These are phyloP conservation scores for Dromococcyx pavoninus DNA, from an alignment of 2,797 vertebrate genomes.

Conservation along the genomic window DNA sequence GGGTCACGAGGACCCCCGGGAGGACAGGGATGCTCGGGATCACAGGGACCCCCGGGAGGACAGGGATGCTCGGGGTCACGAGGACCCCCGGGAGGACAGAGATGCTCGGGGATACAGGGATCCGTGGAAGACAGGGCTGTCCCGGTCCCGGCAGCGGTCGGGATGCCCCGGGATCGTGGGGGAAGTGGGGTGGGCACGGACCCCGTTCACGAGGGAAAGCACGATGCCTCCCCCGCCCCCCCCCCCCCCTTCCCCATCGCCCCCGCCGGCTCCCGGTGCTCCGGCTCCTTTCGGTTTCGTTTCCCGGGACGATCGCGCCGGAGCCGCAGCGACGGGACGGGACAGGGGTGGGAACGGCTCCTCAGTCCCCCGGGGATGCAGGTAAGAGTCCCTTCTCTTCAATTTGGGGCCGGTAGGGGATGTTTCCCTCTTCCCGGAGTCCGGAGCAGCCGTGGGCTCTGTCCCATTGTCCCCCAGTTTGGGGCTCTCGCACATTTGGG, in stretches of 20 bases:
- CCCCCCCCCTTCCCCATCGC: too few species aligned
- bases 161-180: background rate
- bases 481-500: background rate
- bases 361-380: conserved; percentile 47
- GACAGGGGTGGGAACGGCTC: background rate
- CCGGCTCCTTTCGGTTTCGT: conserved; percentile 87
- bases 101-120: too few species aligned
- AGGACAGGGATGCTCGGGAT: too few species aligned
- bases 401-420: background rate
- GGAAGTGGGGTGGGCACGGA: too few species aligned
- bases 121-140: too few species aligned
- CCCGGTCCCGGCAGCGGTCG: background rate
- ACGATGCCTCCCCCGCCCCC: too few species aligned
- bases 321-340: background rate
- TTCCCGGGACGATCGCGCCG: conserved; percentile 79
- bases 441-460: background rate
- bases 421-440: too few species aligned
- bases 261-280: background rate
- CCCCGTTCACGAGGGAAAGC: too few species aligned
- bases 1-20: too few species aligned
- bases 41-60: too few species aligned
- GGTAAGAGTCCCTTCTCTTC: conserved; percentile 29
- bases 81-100: too few species aligned
- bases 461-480: fast-evolving
- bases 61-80: too few species aligned